Evolutionary conservation across 2,797 vertebrate species (phyloP).

Genomic region (Coregonus sp.): DNA sequence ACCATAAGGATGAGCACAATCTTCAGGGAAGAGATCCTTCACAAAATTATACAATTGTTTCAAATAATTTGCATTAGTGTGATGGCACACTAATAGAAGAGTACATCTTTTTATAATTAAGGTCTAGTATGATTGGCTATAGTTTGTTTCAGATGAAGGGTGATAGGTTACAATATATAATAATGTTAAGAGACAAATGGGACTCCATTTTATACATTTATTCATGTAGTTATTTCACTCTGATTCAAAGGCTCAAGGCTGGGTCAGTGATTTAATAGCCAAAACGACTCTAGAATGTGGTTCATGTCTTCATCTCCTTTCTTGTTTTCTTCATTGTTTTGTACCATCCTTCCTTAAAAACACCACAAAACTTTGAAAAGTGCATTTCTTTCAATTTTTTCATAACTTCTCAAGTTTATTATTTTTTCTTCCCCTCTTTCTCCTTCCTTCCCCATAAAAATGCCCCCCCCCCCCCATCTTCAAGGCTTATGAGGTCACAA

Average conservation of each 20-base stretch:
- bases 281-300: slow-evolving; percentile 79
- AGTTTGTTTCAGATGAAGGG: background rate
- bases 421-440: slow-evolving; percentile 2
- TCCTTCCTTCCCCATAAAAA: slow-evolving; percentile 61
- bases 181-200: slow-evolving; percentile 72
- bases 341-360: slow-evolving; percentile 79
- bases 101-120: too few species aligned
- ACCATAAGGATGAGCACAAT: background rate
- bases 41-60: too few species aligned
- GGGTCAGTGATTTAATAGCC: slow-evolving; percentile 79
- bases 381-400: slow-evolving; percentile 65
- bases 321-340: slow-evolving; percentile 73
- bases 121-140: too few species aligned
- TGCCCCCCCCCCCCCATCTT: slow-evolving; percentile 56
- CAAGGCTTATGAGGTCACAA: slow-evolving; percentile 82
- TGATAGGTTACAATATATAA: slow-evolving; percentile 49
- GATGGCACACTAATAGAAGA: background rate
- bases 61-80: background rate
- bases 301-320: slow-evolving; percentile 68
- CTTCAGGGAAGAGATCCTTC: background rate
- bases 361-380: slow-evolving; percentile 82
- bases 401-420: slow-evolving; percentile 70
- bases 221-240: slow-evolving; percentile 84
- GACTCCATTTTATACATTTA: slow-evolving; percentile 83
- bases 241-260: slow-evolving; percentile 79